Evolutionary conservation across 2,113 vertebrate species (phyloP).

Genomic region (Bos javanicus): DNA sequence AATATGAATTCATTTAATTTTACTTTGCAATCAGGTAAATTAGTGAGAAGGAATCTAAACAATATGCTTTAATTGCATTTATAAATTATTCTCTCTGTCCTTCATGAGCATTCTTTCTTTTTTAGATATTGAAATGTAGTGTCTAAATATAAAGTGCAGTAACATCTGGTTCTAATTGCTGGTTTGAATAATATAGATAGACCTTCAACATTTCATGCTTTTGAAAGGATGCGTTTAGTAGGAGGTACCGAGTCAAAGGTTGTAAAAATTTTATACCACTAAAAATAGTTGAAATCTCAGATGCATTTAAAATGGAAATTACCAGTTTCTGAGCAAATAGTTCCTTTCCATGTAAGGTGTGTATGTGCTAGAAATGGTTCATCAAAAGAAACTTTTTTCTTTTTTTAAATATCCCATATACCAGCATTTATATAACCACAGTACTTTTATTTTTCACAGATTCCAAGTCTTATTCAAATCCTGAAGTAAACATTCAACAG

Average conservation of each 20-base stretch:
- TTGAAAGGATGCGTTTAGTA: constrained; percentile 81
- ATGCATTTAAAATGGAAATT: constrained; percentile 75
- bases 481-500: constrained; percentile 42
- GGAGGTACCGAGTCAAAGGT: constrained; percentile 83
- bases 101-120: constrained; percentile 82
- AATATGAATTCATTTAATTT: constrained; percentile 86
- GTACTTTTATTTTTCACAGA: constrained; percentile 42
- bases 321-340: constrained; percentile 55
- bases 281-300: constrained; percentile 80
- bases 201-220: constrained; percentile 79
- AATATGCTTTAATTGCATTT: constrained; percentile 86
- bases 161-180: constrained; percentile 87
- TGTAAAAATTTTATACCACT: constrained; percentile 78
- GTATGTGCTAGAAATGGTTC: constrained; percentile 25
- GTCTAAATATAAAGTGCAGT: constrained; percentile 84
- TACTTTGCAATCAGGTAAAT: constrained; percentile 87
- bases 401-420: neutral
- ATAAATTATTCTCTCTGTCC: constrained; percentile 86
- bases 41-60: constrained; percentile 84
- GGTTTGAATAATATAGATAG: constrained; percentile 84
- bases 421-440: constrained; percentile 26
- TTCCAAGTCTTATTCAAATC: constrained; percentile 27
- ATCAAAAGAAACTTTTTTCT: constrained; percentile 4
- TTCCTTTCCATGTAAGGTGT: constrained; percentile 29
- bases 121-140: constrained; percentile 81